Conservation (phyloP, 1,140 invertebrate species). For the Vollenhovia emeryi region DNA sequence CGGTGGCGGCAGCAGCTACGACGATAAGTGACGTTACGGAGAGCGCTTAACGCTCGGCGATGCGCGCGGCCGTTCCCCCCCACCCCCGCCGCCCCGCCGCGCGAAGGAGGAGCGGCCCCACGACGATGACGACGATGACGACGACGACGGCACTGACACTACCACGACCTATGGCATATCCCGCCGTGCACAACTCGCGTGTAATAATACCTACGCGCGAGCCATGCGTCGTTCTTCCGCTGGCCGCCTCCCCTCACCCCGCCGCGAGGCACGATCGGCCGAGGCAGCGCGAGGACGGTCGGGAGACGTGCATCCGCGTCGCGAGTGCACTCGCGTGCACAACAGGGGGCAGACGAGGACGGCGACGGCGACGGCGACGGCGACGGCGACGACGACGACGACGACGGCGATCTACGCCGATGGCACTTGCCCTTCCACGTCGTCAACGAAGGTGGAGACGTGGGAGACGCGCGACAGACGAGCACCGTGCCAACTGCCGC, state of each 20-base stretch:
- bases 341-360: no score
- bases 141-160: neutral
- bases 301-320: neutral
- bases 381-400: no score
- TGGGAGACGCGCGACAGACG: no score
- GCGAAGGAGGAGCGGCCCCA: constrained; percentile 45
- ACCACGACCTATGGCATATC: neutral
- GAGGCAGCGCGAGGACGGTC: neutral
- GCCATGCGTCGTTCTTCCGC: neutral
- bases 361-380: no score
- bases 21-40: constrained; percentile 19
- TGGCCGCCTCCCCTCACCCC: neutral
- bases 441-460: no score
- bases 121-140: neutral
- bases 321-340: no score
- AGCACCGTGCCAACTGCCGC: no score
- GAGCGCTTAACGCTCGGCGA: constrained; percentile 5
- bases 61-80: constrained; percentile 53
- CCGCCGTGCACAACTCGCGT: no score
- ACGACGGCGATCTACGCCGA: no score
- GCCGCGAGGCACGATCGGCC: neutral
- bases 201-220: neutral
- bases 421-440: no score
- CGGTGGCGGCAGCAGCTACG: neutral
- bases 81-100: no score